Base-by-base conservation (phyloP, 64 coral and sea anemone species). In the Dendrophyllia cribrosa region DNA sequence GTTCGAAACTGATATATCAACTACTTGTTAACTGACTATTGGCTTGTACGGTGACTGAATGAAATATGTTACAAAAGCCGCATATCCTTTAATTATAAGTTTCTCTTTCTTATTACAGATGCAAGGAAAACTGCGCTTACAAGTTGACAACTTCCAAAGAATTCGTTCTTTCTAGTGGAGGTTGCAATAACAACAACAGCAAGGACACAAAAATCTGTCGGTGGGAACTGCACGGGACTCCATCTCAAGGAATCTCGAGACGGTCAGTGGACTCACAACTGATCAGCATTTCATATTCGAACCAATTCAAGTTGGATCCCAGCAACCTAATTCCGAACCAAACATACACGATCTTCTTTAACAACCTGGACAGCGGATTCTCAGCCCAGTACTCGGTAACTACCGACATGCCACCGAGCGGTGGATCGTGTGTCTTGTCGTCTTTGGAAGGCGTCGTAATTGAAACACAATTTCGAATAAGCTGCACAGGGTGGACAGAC, bases 391-490 rank as follows among this genome's bases (percentile, higher is more conserved):
- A 83, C 25, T 69, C 51, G 20, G 6, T 94, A 15, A 79, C 23
- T 74, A 94, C 86, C 22, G 78, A 94, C 49, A 75, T 82, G 70
- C 13, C 71, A 7, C 92, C 85, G 46, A 52, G 15, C 6, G 55
- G 67, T 83, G 92, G 92, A 24, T 80, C 43, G 20, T 94, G 92
- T 49, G 7, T 58, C 70, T 56, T 92, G 22, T 63, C 71, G 55
- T 50, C 89, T 59, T 71, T 24, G 58, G 78, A 71, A 62, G 88
- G 87, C 8, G 21, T 59, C n/a, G 63, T 60, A 5, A 85, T 86
- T 10, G 72, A 90, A 44, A 95, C 87, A 3, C 20, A 80, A 7
- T 95, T 95, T 14, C 87, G 58, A 71, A 86, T 90, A 6, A 89
- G 13, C 13, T 95, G 93, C 44, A n/a, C 3, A 0, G 61, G 71